A percentile compares a stretch with the other conserved stretches of the same genome.
Conservation (phyloP, 2,113 vertebrate genomes). For the Pollimyrus isidori region DNA sequence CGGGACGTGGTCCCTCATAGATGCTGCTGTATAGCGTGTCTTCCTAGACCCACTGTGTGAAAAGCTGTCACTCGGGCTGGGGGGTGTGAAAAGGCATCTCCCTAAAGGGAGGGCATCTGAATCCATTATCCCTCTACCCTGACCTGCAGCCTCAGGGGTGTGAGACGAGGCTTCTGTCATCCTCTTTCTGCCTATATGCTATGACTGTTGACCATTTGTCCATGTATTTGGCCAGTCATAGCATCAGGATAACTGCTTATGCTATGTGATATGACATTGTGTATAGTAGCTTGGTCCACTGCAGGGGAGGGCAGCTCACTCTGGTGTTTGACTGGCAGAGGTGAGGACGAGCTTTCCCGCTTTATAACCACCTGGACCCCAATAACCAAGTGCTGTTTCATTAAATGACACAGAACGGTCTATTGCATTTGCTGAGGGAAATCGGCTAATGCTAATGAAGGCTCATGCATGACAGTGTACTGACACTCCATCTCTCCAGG, state of each 20-base stretch:
- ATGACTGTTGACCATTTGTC: not conserved
- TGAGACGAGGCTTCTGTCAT: not conserved
- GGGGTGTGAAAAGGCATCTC: conserved; percentile 48
- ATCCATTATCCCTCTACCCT: conserved; percentile 31
- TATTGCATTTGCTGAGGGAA: not conserved
- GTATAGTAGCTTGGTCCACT: not conserved
- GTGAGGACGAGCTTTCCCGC: not conserved
- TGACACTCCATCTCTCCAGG: too few species aligned
- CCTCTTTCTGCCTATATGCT: not conserved
- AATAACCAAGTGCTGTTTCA: not conserved
- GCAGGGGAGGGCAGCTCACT: not conserved
- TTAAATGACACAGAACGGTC: not conserved
- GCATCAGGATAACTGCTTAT: not conserved
- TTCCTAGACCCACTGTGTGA: conserved; percentile 37
- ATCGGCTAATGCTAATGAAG: not conserved
- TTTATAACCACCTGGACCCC: not conserved
- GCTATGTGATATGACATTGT: not conserved
- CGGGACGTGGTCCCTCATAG: conserved; percentile 18
- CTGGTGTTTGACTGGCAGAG: not conserved
- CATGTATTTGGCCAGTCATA: not conserved
- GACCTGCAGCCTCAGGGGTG: not conserved
- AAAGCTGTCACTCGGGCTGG: conserved; percentile 42
- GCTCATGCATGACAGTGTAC: not conserved
- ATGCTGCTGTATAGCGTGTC: conserved; percentile 12
- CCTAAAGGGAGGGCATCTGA: conserved; percentile 20